Base-by-base conservation (phyloP, 2,113 vertebrate species). In the Hippocampus barbouri region DNA sequence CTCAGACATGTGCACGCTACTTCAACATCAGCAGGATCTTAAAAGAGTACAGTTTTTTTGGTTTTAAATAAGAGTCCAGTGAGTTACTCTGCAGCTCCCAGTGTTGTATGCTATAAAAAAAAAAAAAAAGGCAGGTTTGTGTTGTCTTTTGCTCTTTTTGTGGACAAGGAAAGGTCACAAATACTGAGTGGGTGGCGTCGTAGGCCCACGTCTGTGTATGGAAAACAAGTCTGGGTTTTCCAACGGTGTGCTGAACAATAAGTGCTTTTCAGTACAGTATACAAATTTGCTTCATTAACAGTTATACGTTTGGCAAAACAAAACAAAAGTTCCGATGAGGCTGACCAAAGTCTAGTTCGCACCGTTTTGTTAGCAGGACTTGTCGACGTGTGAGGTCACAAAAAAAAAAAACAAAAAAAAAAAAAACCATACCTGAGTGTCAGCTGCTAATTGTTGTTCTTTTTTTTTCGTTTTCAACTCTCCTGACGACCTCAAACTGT, bases 201-300 rank as follows among this genome's bases (percentile, higher is more conserved):
- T 71, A 64, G 75, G 76, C 79, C n/a, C 73, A 79, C 49, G 73
- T 65, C 75, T 61, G 75, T 77, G 69, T 83, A 83, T 70, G 70
- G 66, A 69, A 38, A 69, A 87, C 75, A 71, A 45, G 14, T 74
- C 38, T 47, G 61, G 21, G n/a, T 53, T 61, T 59, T 73, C 72
- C 76, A 74, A 73, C 51, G 77, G 69, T 86, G 81, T 84, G 78
- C 80, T 83, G 68, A 89, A 83, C 70, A 77, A 56, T 87, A 90
- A 90, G 89, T 92, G 88, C 87, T 90, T 84, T 84, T 87, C 62
- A 81, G 88, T 85, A 76, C 62, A 81, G 89, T 85, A 74, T 89
- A 86, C 79, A 88, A 89, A 85, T 67, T 85, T 67, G 72, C 72
- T 81, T 5, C 0, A 38, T 38, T 84, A 81, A 84, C 86, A 89